Percentiles rank a stretch among this genome's conserved stretches.
Conservation (phyloP, 2,113 vertebrate species). For the Craseonycteris thonglongyai region DNA sequence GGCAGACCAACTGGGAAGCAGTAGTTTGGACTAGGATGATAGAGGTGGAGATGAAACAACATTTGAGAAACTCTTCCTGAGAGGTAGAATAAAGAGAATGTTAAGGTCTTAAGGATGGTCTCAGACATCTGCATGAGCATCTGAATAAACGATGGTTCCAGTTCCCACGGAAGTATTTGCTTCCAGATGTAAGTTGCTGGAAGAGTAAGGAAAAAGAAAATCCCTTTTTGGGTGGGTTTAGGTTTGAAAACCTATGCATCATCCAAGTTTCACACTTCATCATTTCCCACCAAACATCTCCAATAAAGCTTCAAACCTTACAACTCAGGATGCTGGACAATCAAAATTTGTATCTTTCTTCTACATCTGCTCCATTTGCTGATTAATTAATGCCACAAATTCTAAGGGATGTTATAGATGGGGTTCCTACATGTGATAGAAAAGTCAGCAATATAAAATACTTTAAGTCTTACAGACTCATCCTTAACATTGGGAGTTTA, state of each 20-base stretch:
- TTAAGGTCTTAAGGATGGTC: background rate
- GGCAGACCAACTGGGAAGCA: background rate
- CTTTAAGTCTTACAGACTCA: background rate
- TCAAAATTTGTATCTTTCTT: background rate
- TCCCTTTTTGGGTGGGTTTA: background rate
- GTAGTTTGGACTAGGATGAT: background rate
- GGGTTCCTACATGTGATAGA: background rate
- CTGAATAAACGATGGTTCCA: background rate
- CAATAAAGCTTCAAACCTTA: background rate
- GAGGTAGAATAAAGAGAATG: background rate
- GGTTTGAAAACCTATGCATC: background rate
- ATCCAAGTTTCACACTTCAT: background rate
- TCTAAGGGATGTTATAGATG: background rate
- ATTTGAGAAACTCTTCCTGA: background rate
- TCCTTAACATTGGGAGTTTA: background rate
- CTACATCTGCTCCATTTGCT: background rate
- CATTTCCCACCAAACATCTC: background rate
- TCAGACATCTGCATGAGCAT: background rate
- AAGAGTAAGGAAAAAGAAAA: background rate
- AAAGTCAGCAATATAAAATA: background rate
- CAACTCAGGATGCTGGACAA: background rate
- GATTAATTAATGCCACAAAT: background rate
- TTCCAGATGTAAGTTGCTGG: background rate
- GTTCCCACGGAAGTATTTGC: background rate
- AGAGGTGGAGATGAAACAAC: background rate